phyloP scores from a whole-genome alignment of 1,140 invertebrate species.

The Penaeus vannamei region DNA sequence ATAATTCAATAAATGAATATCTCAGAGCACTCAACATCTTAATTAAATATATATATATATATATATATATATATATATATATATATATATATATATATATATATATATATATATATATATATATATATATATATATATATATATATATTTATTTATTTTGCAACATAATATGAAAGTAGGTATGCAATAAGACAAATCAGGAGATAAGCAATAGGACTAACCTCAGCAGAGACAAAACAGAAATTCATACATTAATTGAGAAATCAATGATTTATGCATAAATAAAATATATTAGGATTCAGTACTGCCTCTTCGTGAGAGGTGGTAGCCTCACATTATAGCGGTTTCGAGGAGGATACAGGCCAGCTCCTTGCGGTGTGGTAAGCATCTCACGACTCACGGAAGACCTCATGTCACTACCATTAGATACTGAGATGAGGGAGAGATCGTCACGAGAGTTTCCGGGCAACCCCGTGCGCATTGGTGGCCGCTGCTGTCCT shows the following conservation, averaged over 20 bases:
- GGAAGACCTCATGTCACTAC: constrained; percentile 45
- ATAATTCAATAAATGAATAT: too few relatives aligned
- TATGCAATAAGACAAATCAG: too few relatives aligned
- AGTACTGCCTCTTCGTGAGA: constrained; percentile 56
- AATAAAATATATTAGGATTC: background rate
- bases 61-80: too few relatives aligned
- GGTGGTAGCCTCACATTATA: constrained; percentile 64
- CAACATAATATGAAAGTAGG: too few relatives aligned
- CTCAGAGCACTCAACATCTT: too few relatives aligned
- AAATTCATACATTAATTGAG: background rate
- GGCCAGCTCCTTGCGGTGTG: constrained; percentile 53
- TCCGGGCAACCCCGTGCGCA: constrained; percentile 43
- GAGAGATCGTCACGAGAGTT: constrained; percentile 54
- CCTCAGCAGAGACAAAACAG: background rate
- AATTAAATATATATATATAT: too few relatives aligned
- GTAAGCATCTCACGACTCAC: constrained; percentile 2
- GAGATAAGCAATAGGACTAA: too few relatives aligned
- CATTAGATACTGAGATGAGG: constrained; percentile 52
- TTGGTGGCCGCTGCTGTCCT: constrained; percentile 51
- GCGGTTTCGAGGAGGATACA: constrained; percentile 63
- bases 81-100: too few relatives aligned
- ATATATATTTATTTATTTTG: too few relatives aligned
- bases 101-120: too few relatives aligned
- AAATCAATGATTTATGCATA: background rate
- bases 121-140: too few relatives aligned